phyloP scores from a whole-genome alignment of 64 coral and sea anemone genomes.

The Cladopsammia gracilis region DNA sequence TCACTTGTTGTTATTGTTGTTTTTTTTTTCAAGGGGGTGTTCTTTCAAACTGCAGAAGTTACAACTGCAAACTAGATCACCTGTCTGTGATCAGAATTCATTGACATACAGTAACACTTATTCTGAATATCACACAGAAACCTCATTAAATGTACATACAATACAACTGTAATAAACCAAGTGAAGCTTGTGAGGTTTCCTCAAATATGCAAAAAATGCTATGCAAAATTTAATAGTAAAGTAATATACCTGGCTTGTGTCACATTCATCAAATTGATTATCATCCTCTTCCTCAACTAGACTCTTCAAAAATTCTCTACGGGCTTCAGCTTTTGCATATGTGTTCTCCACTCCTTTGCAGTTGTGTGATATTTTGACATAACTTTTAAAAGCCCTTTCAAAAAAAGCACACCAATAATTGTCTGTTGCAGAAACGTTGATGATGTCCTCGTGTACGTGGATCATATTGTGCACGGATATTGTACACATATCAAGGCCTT shows the following conservation, averaged over 20 bases:
- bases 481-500: constrained; percentile 78
- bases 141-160: neutral
- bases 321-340: constrained; percentile 78
- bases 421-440: constrained; percentile 77
- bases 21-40: too few species aligned
- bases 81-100: constrained; percentile 17
- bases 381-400: constrained; percentile 80
- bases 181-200: neutral
- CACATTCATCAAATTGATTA: neutral
- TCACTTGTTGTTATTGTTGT: neutral
- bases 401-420: constrained; percentile 84
- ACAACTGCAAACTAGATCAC: constrained; percentile 6
- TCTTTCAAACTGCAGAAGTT: constrained; percentile 16
- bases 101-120: neutral
- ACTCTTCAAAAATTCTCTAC: constrained; percentile 60
- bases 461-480: constrained; percentile 78
- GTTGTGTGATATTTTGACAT: constrained; percentile 64
- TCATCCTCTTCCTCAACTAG: constrained; percentile 39
- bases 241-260: constrained; percentile 13
- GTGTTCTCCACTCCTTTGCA: constrained; percentile 79
- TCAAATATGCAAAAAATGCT: constrained; percentile 6
- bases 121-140: constrained; percentile 25
- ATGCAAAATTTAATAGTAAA: neutral
- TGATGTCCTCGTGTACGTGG: constrained; percentile 71
- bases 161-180: too few species aligned